phyloP scores from a whole-genome alignment of 2,113 vertebrate species.

The Crypturellus undulatus region DNA sequence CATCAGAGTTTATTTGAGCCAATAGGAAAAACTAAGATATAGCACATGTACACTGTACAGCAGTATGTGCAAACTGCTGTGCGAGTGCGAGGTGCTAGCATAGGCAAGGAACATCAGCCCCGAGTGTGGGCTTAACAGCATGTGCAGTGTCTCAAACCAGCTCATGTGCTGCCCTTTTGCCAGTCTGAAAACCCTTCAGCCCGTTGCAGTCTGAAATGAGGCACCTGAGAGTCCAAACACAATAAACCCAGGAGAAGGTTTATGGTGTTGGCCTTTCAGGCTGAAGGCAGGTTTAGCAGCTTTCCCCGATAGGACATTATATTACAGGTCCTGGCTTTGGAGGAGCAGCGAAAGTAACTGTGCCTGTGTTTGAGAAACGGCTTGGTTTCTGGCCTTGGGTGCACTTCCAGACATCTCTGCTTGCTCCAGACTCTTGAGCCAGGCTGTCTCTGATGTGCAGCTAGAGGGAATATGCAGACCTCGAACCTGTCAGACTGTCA shows the following conservation, averaged over 20 bases:
- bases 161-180: neutral
- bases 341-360: neutral
- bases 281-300: neutral
- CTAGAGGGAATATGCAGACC: neutral
- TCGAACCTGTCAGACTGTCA: conserved; percentile 19
- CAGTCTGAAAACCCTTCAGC: neutral
- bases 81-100: neutral
- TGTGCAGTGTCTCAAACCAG: neutral
- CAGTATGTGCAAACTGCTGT: neutral
- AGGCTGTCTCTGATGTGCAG: neutral
- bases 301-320: neutral
- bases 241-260: neutral
- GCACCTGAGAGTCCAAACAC: neutral
- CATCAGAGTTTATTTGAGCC: neutral
- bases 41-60: neutral
- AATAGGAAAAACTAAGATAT: neutral
- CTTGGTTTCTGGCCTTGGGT: neutral
- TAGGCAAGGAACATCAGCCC: neutral
- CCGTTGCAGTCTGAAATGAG: neutral
- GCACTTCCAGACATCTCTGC: neutral
- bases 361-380: neutral
- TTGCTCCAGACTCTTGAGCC: neutral
- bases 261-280: neutral
- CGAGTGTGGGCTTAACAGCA: neutral
- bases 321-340: neutral